Conservation (phyloP, 2,888 invertebrate genomes). For the Auanema sp. region DNA sequence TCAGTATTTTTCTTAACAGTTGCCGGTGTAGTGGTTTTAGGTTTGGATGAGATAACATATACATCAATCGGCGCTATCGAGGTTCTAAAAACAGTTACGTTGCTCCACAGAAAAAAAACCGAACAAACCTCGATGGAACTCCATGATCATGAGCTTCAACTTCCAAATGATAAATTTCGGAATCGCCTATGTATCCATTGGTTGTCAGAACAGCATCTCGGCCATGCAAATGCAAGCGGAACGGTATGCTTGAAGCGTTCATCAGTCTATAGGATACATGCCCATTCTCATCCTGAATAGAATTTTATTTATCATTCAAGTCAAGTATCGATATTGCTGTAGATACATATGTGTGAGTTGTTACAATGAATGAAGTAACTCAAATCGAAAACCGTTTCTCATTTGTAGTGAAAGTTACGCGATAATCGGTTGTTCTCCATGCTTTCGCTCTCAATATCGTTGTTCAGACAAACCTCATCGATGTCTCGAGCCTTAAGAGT, state of each 20-base stretch:
- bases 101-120: neutral
- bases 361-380: too few species aligned
- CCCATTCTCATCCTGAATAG: conserved; percentile 48
- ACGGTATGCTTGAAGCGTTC: conserved; percentile 23
- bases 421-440: too few species aligned
- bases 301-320: neutral
- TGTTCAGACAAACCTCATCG: conserved; percentile 47
- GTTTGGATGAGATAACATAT: too few species aligned
- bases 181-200: conserved; percentile 19
- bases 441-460: too few species aligned
- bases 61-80: too few species aligned
- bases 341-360: too few species aligned
- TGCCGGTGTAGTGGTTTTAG: too few species aligned
- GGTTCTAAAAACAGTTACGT: neutral
- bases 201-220: conserved; percentile 25
- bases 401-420: too few species aligned
- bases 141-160: conserved; percentile 45
- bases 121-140: conserved; percentile 20
- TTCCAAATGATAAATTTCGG: conserved; percentile 25
- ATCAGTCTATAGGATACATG: conserved; percentile 48
- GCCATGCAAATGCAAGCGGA: conserved; percentile 31
- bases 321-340: too few species aligned
- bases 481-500: conserved; percentile 51
- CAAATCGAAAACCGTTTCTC: too few species aligned
- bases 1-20: too few species aligned